Evolutionary conservation across 1,140 invertebrate species (phyloP).

Genomic region (Caenorhabditis tropicalis): DNA sequence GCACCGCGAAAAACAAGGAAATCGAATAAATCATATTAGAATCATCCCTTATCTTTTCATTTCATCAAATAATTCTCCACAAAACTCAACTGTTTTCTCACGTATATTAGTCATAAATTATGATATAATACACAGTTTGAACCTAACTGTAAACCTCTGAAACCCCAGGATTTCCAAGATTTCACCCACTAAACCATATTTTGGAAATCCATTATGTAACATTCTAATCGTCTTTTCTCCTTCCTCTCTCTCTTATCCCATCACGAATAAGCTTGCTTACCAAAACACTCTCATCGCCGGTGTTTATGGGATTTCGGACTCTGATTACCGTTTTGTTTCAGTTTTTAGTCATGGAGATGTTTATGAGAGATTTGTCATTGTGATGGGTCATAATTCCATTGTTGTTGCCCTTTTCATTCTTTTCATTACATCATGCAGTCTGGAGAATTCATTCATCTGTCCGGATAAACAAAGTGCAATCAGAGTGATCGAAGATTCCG

Average conservation of each 20-base stretch:
- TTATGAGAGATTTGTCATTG: neutral
- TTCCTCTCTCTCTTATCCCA: neutral
- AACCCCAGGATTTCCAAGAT: neutral
- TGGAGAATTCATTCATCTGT: neutral
- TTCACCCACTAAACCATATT: neutral
- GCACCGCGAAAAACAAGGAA: neutral
- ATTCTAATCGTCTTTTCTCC: neutral
- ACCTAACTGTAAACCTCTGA: no score
- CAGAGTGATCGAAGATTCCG: slow-evolving; percentile 4
- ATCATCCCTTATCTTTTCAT: neutral
- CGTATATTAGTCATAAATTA: neutral
- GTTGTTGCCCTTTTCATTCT: neutral
- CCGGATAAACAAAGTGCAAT: slow-evolving; percentile 15
- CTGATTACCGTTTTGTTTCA: no score
- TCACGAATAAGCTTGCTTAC: neutral
- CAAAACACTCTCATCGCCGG: no score
- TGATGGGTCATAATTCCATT: slow-evolving; percentile 11
- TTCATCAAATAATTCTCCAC: neutral
- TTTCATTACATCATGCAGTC: neutral
- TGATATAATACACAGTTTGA: neutral
- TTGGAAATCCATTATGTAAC: neutral
- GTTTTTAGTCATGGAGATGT: slow-evolving; percentile 9
- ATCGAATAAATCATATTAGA: neutral
- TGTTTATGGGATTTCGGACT: no score
- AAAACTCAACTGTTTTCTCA: neutral